Base-by-base conservation (phyloP, 35 echinoderm and acorn worm species). In the Lytechinus pictus region DNA sequence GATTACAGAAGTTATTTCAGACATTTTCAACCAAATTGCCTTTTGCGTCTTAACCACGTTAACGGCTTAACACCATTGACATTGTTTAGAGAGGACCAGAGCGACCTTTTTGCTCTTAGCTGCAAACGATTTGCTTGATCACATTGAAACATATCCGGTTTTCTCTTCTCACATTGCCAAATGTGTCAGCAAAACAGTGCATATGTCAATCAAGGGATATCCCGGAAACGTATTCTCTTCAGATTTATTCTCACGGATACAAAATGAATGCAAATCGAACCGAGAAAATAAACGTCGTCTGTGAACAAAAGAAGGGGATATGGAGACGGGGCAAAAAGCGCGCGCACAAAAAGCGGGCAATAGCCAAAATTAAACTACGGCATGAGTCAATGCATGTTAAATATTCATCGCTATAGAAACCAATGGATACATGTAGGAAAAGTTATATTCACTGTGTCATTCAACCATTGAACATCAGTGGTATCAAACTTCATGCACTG, bases 401-500 rank as follows among this genome's bases (percentile, higher is more conserved):
- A 79, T 79, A 79, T 79, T 79, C 66, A 79, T 79, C 19, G 19
- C 16, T 79, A 79, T 79, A 79, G 19, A 79, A 79, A 79, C 66
- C 66, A 24, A 24, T 6, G 21, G 66, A 79, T 79, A 79, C 19
- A n/a, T 79, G 19, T n/a, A 79, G 66, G 16, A 24, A 79, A n/a
- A 8, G 66, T 7, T 79, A 27, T 79, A 79, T 79, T 79, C 66
- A 79, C 16, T 79, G 66, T 79, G 66, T 79, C 66, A 79, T 79
- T 79, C 9, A 58, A 58, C 56, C 56, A 8, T 58, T 58, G 19
- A 79, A 79, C 66, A 24, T 79, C 66, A 19, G 16, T 79, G 66
- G 66, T 79, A 79, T 79, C 66, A 79, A 79, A 79, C 66, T 79
- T 79, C 66, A 79, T 79, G 66, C 66, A 79, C 66, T 79, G 66